Conservation (phyloP, 2,113 vertebrate species). For the Baryphthengus martii region DNA sequence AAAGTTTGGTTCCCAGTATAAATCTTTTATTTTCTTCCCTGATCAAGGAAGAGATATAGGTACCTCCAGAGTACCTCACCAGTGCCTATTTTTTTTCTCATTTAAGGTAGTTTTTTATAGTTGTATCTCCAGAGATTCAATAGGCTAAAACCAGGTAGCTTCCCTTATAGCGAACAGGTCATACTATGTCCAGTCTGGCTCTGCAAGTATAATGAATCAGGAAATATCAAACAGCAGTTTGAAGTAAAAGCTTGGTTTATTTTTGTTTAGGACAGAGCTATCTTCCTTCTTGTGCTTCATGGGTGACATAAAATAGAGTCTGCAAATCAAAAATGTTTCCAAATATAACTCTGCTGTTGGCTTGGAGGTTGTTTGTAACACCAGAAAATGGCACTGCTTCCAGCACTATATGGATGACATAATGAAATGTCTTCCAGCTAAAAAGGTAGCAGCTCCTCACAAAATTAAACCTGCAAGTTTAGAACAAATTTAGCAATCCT, state of each 20-base stretch:
- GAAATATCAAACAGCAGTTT: not conserved
- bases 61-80: not conserved
- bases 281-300: not conserved
- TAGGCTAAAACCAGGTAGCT: not conserved
- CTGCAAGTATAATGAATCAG: not conserved
- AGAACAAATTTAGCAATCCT: not conserved
- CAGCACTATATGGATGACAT: not conserved
- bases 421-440: not conserved
- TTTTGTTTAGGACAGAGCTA: not conserved
- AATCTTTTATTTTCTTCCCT: not conserved
- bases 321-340: slow-evolving; percentile 4
- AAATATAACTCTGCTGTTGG: not conserved
- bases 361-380: not conserved
- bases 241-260: not conserved
- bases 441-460: not conserved
- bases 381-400: not conserved
- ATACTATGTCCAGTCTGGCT: not conserved
- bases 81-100: not conserved
- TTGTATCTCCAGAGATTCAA: not conserved
- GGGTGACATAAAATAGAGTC: not conserved
- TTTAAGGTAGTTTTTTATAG: not conserved
- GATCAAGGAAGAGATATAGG: not conserved
- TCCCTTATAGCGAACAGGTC: not conserved
- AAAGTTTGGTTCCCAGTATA: not conserved
- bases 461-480: not conserved